phyloP scores from a whole-genome alignment of 2,797 vertebrate genomes.

The Picus viridis region DNA sequence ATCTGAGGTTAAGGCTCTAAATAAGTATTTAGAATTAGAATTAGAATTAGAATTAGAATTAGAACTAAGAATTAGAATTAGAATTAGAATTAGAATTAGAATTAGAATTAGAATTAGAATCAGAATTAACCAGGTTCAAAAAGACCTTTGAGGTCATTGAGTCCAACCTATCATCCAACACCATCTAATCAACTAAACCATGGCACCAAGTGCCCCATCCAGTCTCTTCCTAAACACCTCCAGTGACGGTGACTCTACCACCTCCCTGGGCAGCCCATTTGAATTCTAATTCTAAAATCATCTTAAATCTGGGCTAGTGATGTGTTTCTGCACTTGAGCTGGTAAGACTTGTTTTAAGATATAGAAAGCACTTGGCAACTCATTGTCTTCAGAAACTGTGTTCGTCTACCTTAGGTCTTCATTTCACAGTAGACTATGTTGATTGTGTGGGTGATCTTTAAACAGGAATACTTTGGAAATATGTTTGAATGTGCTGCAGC shows the following conservation, averaged over 20 bases:
- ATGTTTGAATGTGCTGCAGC: neutral
- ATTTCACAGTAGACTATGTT: neutral
- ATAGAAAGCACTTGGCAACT: neutral
- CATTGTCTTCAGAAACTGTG: neutral
- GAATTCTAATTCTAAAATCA: neutral
- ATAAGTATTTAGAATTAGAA: neutral
- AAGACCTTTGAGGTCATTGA: too few species aligned
- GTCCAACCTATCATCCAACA: too few species aligned
- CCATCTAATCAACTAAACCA: too few species aligned
- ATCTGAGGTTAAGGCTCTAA: neutral
- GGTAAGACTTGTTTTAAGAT: neutral
- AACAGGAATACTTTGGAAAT: neutral
- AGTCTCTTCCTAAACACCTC: too few species aligned
- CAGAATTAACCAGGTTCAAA: too few species aligned
- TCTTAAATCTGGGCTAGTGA: neutral
- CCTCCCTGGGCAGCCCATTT: too few species aligned
- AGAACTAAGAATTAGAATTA: too few species aligned
- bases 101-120: too few species aligned
- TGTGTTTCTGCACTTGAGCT: neutral
- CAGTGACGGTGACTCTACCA: too few species aligned
- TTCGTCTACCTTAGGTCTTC: neutral
- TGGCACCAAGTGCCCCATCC: too few species aligned
- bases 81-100: too few species aligned
- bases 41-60: too few species aligned
- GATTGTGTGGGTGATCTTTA: neutral